Base-by-base conservation (phyloP, 1,140 invertebrate genomes). In the Caenorhabditis elegans region DNA sequence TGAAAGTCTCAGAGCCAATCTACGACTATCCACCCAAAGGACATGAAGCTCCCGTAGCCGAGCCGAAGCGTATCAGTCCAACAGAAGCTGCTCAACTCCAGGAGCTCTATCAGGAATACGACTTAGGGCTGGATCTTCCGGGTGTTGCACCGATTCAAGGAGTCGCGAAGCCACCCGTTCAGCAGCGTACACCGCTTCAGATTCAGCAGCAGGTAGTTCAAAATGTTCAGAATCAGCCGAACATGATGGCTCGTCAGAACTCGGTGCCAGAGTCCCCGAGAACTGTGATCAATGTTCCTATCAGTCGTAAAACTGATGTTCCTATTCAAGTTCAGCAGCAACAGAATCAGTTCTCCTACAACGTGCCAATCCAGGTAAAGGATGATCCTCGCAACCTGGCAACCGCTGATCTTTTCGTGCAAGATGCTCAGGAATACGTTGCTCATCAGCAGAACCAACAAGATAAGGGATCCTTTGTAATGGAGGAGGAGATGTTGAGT, bases 401-500 rank as follows among this genome's bases (percentile, higher is more conserved):
- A 13, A 49, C 70, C 19, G 82, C 82, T n/a, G 82, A 84, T 17
- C n/a, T 84, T 22, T 84, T 77, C 34, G 76, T 84, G 2, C 82
- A 84, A 53, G 82, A 84, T 34, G 82, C 82, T 22, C 28, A 82
- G 36, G 82, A 84, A 43, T 84, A 84, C 79, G 31, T 84, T 28
- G 60, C 43, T n/a, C 48, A 84, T 0, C 82, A 82, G 31, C 31
- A 76, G 17, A 11, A 43, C 10, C n/a, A 47, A 3, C 19, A 6
- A 17, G 49, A 48, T 17, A 48, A 76, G 48, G 22, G 11, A 17
- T 82, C 55, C 1, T 88, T 88, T 51, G 78, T 88, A 17, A 87
- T 87, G 39, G 87, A 88, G 55, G 87, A 88, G 49, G 88, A 88
- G 19, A 88, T 88, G 87, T 46, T 88, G 22, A 76, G 79, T 31